These are phyloP conservation scores for Rhopalosiphum maidis DNA, from an alignment of 1,140 invertebrate genomes.

Conservation along the genomic window DNA sequence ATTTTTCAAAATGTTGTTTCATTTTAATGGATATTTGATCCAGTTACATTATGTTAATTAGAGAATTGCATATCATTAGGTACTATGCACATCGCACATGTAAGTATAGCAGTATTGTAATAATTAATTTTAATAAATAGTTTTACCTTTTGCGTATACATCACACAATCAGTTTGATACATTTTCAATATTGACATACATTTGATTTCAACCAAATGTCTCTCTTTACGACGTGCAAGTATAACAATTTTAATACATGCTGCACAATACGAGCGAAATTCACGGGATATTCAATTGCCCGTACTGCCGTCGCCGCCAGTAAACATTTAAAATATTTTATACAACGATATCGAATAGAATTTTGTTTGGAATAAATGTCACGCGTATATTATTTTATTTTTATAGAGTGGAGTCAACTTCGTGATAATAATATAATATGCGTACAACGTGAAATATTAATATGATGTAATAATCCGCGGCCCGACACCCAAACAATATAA, in stretches of 20 bases:
- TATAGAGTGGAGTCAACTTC: background rate
- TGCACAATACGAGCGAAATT: background rate
- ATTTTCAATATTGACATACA: background rate
- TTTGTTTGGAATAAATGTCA: slow-evolving; percentile 11
- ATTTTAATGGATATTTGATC: too few relatives aligned
- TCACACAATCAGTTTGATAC: background rate
- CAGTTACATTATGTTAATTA: too few relatives aligned
- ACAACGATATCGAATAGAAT: background rate
- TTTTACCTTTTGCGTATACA: background rate
- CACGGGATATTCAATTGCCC: background rate
- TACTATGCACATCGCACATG: background rate
- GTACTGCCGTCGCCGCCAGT: background rate
- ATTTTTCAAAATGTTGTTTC: too few relatives aligned
- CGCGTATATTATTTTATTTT: background rate
- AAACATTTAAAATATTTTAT: background rate
- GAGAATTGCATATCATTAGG: background rate
- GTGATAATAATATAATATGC: background rate
- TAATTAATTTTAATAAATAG: background rate
- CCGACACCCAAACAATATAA: background rate
- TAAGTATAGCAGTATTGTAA: background rate
- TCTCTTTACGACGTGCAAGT: background rate
- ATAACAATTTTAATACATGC: background rate
- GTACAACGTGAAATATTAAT: background rate
- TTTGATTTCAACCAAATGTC: background rate
- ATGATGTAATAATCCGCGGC: background rate